These are phyloP conservation scores for Nebria salina DNA, from an alignment of 2,888 invertebrate genomes.

Conservation along the genomic window DNA sequence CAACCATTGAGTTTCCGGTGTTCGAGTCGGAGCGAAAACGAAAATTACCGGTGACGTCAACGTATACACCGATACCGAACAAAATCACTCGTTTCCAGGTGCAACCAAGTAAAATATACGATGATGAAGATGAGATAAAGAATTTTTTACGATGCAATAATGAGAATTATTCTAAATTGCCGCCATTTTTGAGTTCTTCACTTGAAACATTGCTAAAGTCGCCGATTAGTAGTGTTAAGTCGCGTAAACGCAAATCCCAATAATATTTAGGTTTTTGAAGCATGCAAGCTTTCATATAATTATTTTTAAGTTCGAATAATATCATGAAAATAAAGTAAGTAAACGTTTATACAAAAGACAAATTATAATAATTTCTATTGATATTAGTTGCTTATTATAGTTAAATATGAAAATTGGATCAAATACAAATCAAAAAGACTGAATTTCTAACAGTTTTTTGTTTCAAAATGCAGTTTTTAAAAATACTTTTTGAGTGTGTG, in stretches of 20 bases:
- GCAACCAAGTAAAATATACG: conserved; percentile 47
- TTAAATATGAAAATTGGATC: neutral
- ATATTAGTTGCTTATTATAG: neutral
- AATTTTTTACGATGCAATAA: neutral
- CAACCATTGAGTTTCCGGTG: neutral
- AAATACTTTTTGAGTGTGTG: neutral
- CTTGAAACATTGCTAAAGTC: conserved; percentile 41
- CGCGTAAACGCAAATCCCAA: conserved; percentile 57
- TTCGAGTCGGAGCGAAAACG: conserved; percentile 59
- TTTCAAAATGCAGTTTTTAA: neutral
- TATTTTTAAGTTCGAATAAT: too few relatives aligned
- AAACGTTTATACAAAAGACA: neutral
- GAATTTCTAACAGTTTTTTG: neutral
- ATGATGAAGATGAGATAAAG: conserved; percentile 26
- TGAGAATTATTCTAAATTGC: conserved; percentile 21
- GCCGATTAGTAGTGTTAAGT: conserved; percentile 52
- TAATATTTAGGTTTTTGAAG: conserved; percentile 13
- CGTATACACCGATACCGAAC: conserved; percentile 55
- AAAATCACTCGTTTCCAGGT: conserved; percentile 48
- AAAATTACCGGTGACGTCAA: conserved; percentile 54
- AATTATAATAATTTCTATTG: neutral
- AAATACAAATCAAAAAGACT: neutral
- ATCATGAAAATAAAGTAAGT: too few relatives aligned
- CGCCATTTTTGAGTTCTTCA: conserved; percentile 43
- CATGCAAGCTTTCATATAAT: neutral